These are phyloP conservation scores for Hydropsyche betteni DNA, from an alignment of 2,888 invertebrate genomes.

Conservation along the genomic window DNA sequence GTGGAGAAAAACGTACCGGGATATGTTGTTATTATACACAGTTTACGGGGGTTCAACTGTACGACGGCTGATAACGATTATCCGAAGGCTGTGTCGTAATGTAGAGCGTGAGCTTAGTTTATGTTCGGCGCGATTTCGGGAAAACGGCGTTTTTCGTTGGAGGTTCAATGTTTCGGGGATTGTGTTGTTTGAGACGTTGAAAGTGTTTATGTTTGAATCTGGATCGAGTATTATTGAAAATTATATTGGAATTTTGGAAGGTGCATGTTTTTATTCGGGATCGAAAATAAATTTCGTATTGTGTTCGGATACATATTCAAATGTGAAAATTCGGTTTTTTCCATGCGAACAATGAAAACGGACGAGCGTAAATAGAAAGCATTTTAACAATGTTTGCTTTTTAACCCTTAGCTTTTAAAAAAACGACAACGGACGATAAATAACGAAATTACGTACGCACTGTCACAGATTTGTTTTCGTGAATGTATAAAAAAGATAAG, in stretches of 20 bases:
- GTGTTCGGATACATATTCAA: neutral
- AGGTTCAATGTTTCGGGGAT: no score
- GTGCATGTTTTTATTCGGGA: no score
- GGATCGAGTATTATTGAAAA: no score
- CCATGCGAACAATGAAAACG: neutral
- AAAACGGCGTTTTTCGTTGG: no score
- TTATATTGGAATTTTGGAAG: no score
- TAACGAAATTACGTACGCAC: slow-evolving; percentile 8
- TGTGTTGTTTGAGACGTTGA: no score
- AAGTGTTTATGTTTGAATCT: no score
- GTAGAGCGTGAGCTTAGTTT: no score
- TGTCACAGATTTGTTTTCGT: neutral
- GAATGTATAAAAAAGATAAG: neutral
- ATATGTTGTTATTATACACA: no score
- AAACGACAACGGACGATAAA: slow-evolving; percentile 6
- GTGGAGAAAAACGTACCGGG: no score
- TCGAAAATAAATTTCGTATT: neutral
- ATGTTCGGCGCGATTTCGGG: no score
- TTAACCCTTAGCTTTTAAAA: slow-evolving; percentile 15
- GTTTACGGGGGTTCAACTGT: neutral
- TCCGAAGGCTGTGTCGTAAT: neutral
- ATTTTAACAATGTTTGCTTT: slow-evolving; percentile 24
- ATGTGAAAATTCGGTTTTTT: neutral
- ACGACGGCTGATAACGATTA: slow-evolving; percentile 9
- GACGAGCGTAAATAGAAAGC: slow-evolving; percentile 6